Conservation (phyloP, 2,797 vertebrate genomes). For the Oryzias sinensis region DNA sequence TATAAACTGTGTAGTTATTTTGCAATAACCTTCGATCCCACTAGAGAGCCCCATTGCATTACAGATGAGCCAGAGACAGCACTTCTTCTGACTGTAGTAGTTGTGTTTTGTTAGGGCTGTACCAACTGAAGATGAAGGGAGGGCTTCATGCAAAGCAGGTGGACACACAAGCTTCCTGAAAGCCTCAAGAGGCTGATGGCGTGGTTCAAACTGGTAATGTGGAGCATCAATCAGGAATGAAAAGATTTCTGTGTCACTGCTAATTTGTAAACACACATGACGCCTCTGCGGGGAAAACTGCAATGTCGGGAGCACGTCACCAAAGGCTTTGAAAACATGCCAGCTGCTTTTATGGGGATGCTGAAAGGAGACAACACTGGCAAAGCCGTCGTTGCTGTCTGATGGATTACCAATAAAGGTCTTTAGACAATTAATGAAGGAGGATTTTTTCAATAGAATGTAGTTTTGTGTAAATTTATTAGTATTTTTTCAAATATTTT, state of each 20-base stretch:
- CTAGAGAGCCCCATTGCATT: conserved; percentile 30
- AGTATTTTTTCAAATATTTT: not conserved
- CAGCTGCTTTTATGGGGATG: conserved; percentile 74
- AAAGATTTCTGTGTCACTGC: not conserved
- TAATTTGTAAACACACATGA: conserved; percentile 11
- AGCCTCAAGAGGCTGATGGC: conserved; percentile 77
- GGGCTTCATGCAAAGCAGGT: conserved; percentile 77
- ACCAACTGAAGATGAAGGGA: conserved; percentile 66
- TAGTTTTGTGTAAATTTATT: not conserved
- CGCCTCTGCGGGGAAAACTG: conserved; percentile 81
- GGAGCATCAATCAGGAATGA: too few species aligned
- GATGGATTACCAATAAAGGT: conserved; percentile 34
- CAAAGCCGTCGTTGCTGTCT: conserved; percentile 84
- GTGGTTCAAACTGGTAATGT: conserved; percentile 81
- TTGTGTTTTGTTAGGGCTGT: conserved; percentile 66
- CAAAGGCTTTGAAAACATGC: conserved; percentile 90
- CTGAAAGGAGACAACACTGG: conserved; percentile 86
- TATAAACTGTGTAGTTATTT: too few species aligned
- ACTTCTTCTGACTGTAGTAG: not conserved
- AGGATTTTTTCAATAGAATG: conserved; percentile 1
- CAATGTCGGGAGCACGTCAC: conserved; percentile 80
- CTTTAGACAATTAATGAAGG: not conserved
- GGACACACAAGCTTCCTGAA: conserved; percentile 74
- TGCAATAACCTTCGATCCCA: conserved; percentile 2
- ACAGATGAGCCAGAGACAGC: not conserved